Evolutionary conservation across 1,140 invertebrate species (phyloP).

Genomic region (Sweltsa coloradensis): DNA sequence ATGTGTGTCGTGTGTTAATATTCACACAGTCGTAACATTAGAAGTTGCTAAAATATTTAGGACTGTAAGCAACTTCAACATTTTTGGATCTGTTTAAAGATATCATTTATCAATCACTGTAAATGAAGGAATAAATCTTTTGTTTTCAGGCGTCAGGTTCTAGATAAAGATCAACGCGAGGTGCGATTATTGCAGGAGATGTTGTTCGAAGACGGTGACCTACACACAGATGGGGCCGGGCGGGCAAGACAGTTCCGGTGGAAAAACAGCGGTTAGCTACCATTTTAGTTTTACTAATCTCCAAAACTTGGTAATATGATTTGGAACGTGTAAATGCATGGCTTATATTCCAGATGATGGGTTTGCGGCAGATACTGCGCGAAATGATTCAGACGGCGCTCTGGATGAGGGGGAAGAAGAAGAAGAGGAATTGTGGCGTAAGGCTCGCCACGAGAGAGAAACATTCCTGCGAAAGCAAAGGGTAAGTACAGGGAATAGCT

Average conservation of each 20-base stretch:
- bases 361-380: constrained; percentile 5
- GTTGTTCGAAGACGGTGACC: constrained; percentile 75
- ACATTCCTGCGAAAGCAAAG: constrained; percentile 44
- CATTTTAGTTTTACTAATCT: constrained; percentile 12
- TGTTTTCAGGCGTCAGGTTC: constrained; percentile 48
- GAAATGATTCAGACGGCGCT: constrained; percentile 36
- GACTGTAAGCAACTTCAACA: no score
- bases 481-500: constrained; percentile 17
- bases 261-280: constrained; percentile 55
- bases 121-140: no score
- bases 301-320: background rate
- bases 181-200: constrained; percentile 66
- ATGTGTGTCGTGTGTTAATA: no score
- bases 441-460: constrained; percentile 49
- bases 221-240: constrained; percentile 54
- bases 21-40: no score
- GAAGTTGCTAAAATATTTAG: no score
- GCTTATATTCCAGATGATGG: constrained; percentile 30
- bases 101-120: no score
- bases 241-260: constrained; percentile 68
- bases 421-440: constrained; percentile 44
- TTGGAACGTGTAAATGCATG: background rate
- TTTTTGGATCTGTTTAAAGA: no score
- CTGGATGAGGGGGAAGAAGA: constrained; percentile 49
- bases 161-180: constrained; percentile 72